Evolutionary conservation across 2,797 vertebrate genomes (phyloP), one percentile per base, ranked within the genome.

Genomic region (Hirundo rustica): DNA sequence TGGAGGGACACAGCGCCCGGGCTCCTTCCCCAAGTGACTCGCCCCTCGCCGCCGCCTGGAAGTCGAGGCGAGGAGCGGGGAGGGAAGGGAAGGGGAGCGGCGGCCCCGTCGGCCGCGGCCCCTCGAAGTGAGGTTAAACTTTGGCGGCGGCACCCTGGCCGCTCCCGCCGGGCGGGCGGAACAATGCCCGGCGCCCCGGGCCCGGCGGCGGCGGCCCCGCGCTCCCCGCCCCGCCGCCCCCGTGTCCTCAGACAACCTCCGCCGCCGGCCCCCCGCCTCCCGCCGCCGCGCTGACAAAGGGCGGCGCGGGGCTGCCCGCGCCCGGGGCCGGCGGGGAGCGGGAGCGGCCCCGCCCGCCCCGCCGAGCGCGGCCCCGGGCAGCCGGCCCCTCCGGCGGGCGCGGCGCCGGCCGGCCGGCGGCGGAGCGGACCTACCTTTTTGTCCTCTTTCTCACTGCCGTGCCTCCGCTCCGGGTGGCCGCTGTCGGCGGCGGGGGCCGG

Each of bases 381-480:
- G 75, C 51, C 88, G 45, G 76, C 87, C 55, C 85, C 92, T 79
- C 80, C 44, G 26, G 64, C 83, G 82, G 92, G 93, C 83, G 15
- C 32, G 88, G 94, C 86, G 87, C 86, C 95, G 93, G 86, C 89
- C 58, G 93, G 95, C 70, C 80, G 85, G 84, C 80, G 62, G 88
- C 74, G 81, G 79, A 84, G 82, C 34, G 79, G 65, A 96, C 98
- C 98, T 97, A 99, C 98, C 98, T 98, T 98, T 97, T 97, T 97
- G 96, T 98, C 97, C 23, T 98, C 98, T 93, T 83, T 98, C 95
- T 98, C 97, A 86, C 71, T 72, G 96, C 67, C 80, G 84, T 97
- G 94, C 96, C 96, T 97, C 45, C 94, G 80, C 92, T 98, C 98
- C 73, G 96, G 96, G 88, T 96, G 97, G 94, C 97, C 97, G 96